Conservation (phyloP, 2,888 invertebrate genomes). For the Isoperla grammatica region DNA sequence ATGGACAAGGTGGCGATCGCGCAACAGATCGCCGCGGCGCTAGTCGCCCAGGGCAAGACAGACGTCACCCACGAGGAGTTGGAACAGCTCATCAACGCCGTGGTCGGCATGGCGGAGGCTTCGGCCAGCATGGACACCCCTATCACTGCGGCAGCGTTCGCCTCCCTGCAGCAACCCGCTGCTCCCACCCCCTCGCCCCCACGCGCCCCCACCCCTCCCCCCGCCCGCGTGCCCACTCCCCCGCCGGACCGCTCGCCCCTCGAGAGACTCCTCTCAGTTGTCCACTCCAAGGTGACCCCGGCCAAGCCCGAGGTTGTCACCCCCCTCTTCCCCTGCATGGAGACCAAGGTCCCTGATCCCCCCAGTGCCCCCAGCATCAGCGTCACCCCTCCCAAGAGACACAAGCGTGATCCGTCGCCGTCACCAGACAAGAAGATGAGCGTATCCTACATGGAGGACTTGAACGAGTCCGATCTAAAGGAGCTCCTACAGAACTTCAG, state of each 20-base stretch:
- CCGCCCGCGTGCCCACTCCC: neutral
- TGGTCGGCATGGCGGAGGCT: conserved; percentile 64
- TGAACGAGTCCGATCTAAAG: conserved; percentile 75
- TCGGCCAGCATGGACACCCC: conserved; percentile 49
- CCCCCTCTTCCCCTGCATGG: neutral
- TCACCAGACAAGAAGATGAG: neutral
- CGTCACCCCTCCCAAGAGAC: neutral
- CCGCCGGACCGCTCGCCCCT: conserved; percentile 38
- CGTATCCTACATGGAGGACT: conserved; percentile 56
- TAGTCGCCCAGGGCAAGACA: conserved; percentile 72
- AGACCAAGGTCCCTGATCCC: too few species aligned
- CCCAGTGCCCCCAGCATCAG: neutral
- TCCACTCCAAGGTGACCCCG: neutral
- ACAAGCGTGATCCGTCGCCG: neutral
- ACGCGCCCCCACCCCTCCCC: neutral
- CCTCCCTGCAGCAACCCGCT: conserved; percentile 31
- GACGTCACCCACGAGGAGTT: conserved; percentile 74
- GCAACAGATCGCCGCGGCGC: conserved; percentile 71
- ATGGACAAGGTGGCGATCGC: conserved; percentile 76
- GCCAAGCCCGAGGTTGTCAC: neutral
- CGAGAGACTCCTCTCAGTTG: conserved; percentile 25
- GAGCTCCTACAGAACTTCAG: conserved; percentile 74
- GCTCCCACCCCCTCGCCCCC: neutral
- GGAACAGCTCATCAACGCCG: conserved; percentile 72
- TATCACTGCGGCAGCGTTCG: conserved; percentile 49